These are phyloP conservation scores for Nephrotoma appendiculata DNA, from an alignment of 2,888 invertebrate species.

Conservation along the genomic window DNA sequence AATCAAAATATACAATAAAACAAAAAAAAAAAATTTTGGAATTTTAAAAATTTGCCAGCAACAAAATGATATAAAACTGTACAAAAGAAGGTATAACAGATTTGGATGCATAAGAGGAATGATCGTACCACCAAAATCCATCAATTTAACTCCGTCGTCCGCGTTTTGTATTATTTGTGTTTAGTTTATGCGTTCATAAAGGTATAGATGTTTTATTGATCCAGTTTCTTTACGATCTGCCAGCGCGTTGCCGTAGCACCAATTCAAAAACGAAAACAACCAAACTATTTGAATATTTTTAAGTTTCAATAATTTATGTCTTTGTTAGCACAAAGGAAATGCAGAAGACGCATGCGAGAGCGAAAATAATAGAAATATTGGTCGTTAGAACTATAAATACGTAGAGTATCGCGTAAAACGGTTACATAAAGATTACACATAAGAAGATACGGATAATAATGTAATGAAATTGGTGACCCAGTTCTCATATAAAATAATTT, in stretches of 20 bases:
- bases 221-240: background rate
- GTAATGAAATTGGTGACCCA: too few species aligned
- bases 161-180: background rate
- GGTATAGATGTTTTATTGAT: background rate
- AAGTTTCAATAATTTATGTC: background rate
- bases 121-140: background rate
- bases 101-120: background rate
- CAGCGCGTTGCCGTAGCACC: background rate
- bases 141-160: background rate
- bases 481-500: too few species aligned
- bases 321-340: background rate
- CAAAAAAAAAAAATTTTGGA: background rate
- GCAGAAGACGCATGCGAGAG: background rate
- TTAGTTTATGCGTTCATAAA: background rate
- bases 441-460: too few species aligned
- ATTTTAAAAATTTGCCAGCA: background rate
- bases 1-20: background rate
- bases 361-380: too few species aligned
- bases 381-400: too few species aligned
- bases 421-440: too few species aligned
- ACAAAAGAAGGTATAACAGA: background rate
- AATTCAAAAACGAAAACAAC: background rate
- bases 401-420: too few species aligned
- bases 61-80: background rate
- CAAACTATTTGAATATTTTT: background rate